Evolutionary conservation across 2,797 vertebrate species (phyloP), one percentile per base, ranked within the genome.

Genomic region (Lacerta bilineata): DNA sequence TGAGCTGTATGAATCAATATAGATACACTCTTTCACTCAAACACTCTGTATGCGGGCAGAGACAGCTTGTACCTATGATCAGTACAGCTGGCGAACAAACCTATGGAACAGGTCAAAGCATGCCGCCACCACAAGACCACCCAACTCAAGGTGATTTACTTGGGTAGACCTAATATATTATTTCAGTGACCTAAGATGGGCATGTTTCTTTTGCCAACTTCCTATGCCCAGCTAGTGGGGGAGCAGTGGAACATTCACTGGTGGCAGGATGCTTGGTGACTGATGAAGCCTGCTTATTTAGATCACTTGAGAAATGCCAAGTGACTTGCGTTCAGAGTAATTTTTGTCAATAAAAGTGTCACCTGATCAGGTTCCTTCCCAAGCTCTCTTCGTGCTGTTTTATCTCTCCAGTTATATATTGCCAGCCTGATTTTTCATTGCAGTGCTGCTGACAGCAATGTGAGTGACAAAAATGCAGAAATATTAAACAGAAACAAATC

Each of bases 211-310:
- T 36, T 43, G 8, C 55, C 15, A 41, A 39, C 23, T 13, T 59
- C 72, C 50, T 29, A 2, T 23, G 33, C 68, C 55, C 66, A 50
- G 69, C 50, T 72, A 29, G 43, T 78, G 15, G 36, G 33, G 72
- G 68, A 80, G 23, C 50, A 50, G 75, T 71, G 66, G 77, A 69
- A 59, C 66, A 41, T 55, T 72, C 46, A 72, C 23, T 39, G 7
- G 46, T 50, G 5, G 68, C 33, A 55, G 27, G 78, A 87, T 87
- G 77, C 77, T 59, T 87, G 66, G 36, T 41, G 69, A 39, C 85
- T 80, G 66, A 80, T 80, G n/a, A 87, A 87, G 15, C 33, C 46
- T 69, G 43, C 41, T 87, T 87, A 87, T 87, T 80, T 72, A 72
- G 85, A 41, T 59, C 78, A 72, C 68, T 86, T 36, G 43, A 80